A percentile compares a stretch with the other conserved stretches of the same genome.
These are phyloP conservation scores for Eclectus roratus DNA, from an alignment of 2,113 vertebrate genomes.

Conservation along the genomic window DNA sequence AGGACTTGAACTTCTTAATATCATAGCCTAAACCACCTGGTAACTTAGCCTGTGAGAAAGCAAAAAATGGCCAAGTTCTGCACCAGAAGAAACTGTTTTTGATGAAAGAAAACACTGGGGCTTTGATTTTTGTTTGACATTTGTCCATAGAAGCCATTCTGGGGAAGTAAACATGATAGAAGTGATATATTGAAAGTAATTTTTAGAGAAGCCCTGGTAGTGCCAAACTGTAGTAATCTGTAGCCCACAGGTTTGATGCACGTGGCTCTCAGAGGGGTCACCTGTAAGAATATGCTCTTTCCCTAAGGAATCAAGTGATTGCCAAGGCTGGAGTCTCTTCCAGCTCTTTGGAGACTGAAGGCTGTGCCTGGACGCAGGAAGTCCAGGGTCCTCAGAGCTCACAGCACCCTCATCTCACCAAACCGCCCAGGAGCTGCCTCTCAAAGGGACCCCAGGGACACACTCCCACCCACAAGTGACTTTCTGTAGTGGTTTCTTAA, in stretches of 20 bases:
- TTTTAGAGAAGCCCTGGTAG: not conserved
- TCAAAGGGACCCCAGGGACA: not conserved
- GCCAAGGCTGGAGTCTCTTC: not conserved
- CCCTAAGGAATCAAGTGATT: rapidly evolving
- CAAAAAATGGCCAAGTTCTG: not conserved
- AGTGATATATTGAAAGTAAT: not conserved
- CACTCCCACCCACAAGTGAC: not conserved
- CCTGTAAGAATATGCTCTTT: not conserved
- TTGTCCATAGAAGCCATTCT: not conserved
- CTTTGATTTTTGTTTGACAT: not conserved
- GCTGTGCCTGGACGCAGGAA: no score
- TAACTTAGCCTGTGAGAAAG: not conserved
- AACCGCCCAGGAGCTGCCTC: not conserved
- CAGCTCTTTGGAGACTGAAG: not conserved
- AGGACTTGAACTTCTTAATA: not conserved
- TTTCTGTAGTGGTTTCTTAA: not conserved
- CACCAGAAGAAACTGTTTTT: not conserved
- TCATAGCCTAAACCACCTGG: not conserved
- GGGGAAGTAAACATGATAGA: not conserved
- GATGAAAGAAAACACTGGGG: not conserved
- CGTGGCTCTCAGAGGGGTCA: rapidly evolving
- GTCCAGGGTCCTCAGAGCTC: not conserved
- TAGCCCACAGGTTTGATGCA: not conserved
- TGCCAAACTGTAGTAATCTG: not conserved
- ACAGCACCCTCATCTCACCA: not conserved